Evolutionary conservation across 2,113 vertebrate species (phyloP).

Genomic region (Callipepla squamata): DNA sequence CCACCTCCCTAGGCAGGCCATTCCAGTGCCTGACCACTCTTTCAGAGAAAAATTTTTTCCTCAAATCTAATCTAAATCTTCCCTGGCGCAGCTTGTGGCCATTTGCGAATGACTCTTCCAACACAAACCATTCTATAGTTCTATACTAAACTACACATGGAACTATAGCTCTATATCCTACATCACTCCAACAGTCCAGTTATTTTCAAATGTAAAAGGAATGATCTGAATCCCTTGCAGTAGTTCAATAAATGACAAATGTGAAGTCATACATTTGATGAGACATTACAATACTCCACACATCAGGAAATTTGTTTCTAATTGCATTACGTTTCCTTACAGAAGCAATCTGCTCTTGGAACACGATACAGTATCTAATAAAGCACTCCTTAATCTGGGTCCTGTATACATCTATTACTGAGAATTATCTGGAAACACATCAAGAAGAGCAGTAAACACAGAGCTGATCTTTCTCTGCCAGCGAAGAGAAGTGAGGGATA

Average conservation of each 20-base stretch:
- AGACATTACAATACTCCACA: background rate
- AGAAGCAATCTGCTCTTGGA: slow-evolving; percentile 29
- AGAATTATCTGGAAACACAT: background rate
- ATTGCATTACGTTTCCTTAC: slow-evolving; percentile 4
- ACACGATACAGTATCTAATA: background rate
- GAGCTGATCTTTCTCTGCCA: background rate
- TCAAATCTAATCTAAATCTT: too few relatives aligned
- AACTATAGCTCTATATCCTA: background rate
- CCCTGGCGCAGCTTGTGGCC: too few relatives aligned
- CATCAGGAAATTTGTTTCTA: slow-evolving; percentile 30
- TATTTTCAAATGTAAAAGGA: background rate
- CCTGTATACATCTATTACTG: background rate
- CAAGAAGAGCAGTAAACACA: background rate
- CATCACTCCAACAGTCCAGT: background rate
- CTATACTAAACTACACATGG: fast-evolving
- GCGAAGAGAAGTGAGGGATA: background rate
- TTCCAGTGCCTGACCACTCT: too few relatives aligned
- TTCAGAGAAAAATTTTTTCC: too few relatives aligned
- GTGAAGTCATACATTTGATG: background rate
- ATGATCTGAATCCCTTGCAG: background rate
- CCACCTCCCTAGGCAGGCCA: too few relatives aligned
- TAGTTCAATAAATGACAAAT: background rate
- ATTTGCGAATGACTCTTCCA: background rate
- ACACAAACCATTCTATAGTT: background rate
- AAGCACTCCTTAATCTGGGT: background rate